Base-by-base conservation (phyloP, 2,113 vertebrate genomes). In the Silurus glanis region DNA sequence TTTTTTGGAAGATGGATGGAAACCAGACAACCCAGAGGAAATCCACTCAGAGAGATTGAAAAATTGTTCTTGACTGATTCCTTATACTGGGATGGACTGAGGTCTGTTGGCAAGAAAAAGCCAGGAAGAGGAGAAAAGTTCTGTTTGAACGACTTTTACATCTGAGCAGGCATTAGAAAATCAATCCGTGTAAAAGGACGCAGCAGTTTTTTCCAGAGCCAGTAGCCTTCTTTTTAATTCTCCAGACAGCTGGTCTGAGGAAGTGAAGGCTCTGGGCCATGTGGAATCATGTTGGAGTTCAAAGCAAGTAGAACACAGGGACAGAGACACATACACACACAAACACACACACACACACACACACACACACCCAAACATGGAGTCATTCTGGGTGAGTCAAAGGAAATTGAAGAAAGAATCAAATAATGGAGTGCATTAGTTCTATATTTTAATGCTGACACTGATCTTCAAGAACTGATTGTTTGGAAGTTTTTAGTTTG, bases 191-290 rank as follows among this genome's bases (percentile, higher is more conserved):
- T 80, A 71, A 78, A 86, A 79, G 49, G 58, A 87, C 79, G 87
- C 83, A 82, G 92, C 93, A 87, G 80, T 16, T 89, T 64, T 89
- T 93, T 91, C 85, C 62, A 28, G 86, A 90, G 86, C 88, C 87
- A 82, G 86, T 72, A 59, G 19, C 83, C 89, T 88, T 86, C 81
- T 91, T 90, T 89, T 79, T 91, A 87, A 91, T 90, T 90, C 87
- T 91, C 89, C 93, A 92, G 90, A 91, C 89, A 91, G 89, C 62
- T 75, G 90, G 89, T 88, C 69, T 88, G 83, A 89, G 89, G 89
- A 87, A 87, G 61, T 81, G 66, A 59, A 37, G 45, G 45, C 72
- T 86, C 71, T 72, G 21, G 53, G 69, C 82, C 82, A 87, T 79
- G 74, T 85, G 81, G 86, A 71, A 90, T 85, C 85, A 55, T 82